Percentiles rank a stretch among this genome's conserved stretches.
These are phyloP conservation scores for Silurus meridionalis DNA, from an alignment of 2,113 vertebrate genomes.

Conservation along the genomic window DNA sequence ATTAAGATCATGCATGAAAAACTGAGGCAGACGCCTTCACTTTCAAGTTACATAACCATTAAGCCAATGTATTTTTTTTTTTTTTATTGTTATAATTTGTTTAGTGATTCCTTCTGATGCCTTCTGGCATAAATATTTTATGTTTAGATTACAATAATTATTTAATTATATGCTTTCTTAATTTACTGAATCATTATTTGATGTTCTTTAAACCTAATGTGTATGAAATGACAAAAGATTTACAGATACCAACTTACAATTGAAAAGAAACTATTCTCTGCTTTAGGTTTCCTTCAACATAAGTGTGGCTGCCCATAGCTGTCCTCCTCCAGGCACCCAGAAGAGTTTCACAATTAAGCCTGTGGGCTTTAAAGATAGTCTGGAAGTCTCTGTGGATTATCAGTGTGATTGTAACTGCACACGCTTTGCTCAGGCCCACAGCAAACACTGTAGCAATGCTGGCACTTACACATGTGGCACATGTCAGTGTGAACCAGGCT, in stretches of 20 bases:
- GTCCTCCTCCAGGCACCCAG: conserved; percentile 65
- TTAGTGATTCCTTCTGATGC: not conserved
- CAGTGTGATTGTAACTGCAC: conserved; percentile 85
- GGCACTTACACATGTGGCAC: conserved; percentile 86
- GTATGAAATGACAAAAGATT: not conserved
- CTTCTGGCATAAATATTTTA: not conserved
- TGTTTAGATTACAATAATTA: not conserved
- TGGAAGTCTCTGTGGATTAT: conserved; percentile 83
- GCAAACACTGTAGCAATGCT: conserved; percentile 81
- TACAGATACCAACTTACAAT: not conserved
- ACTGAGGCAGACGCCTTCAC: conserved; percentile 41
- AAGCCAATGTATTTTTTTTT: not conserved
- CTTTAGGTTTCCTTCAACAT: conserved; percentile 87
- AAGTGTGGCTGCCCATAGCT: conserved; percentile 82
- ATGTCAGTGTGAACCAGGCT: conserved; percentile 82
- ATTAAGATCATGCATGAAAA: conserved; percentile 36
- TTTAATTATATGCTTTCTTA: conserved; percentile 11
- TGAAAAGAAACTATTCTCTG: not conserved
- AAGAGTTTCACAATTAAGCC: conserved; percentile 88
- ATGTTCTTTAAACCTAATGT: not conserved
- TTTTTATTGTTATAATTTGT: not conserved
- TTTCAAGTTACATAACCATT: not conserved
- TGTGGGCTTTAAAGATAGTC: conserved; percentile 89
- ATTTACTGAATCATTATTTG: not conserved
- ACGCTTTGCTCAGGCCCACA: conserved; percentile 61